These are phyloP conservation scores for Alca torda DNA, from an alignment of 2,797 vertebrate genomes.

Conservation along the genomic window DNA sequence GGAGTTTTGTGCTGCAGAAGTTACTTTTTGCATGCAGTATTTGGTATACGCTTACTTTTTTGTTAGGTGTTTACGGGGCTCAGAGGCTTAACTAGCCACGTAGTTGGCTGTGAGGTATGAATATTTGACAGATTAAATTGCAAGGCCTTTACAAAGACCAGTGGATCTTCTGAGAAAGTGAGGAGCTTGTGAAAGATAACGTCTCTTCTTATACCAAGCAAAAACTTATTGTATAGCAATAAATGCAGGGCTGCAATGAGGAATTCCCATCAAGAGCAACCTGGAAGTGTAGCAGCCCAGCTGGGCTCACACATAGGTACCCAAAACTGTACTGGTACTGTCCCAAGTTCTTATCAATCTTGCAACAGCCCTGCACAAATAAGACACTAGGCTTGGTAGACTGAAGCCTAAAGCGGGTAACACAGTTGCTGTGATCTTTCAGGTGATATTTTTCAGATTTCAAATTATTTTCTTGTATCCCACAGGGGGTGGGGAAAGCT, in stretches of 20 bases:
- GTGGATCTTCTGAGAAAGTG: neutral
- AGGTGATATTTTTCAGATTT: neutral
- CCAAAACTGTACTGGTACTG: neutral
- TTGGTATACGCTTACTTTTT: neutral
- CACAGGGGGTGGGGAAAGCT: constrained; percentile 87
- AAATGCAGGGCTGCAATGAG: neutral
- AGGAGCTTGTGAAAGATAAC: neutral
- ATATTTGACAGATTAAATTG: neutral
- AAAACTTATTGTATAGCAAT: neutral
- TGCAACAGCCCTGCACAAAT: neutral
- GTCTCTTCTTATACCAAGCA: neutral
- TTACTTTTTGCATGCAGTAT: neutral
- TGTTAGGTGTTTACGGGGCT: neutral
- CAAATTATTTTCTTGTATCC: neutral
- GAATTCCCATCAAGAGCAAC: neutral
- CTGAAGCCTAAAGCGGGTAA: neutral
- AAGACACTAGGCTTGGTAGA: neutral
- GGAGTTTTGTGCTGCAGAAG: neutral
- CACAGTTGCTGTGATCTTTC: neutral
- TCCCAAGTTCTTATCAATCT: neutral
- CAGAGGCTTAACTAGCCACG: neutral
- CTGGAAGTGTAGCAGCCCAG: neutral
- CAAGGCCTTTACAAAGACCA: neutral
- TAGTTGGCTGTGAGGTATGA: neutral
- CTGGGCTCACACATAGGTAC: fast-evolving